Evolutionary conservation across 2,113 vertebrate genomes (phyloP).

Genomic region (Bombycilla garrulus): DNA sequence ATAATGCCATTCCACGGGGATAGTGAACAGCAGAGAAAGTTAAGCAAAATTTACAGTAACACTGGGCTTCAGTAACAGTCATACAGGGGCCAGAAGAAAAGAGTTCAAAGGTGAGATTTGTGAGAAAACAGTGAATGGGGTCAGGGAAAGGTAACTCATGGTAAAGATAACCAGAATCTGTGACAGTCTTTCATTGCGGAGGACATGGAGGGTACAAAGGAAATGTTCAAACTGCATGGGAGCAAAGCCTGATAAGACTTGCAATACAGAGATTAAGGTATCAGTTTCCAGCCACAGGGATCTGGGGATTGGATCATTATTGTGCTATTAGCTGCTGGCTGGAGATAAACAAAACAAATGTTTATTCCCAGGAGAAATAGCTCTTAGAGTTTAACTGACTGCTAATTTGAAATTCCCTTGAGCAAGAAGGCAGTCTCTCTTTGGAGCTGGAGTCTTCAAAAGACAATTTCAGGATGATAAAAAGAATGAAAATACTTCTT

Average conservation of each 20-base stretch:
- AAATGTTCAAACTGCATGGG: slow-evolving; percentile 30
- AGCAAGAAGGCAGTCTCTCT: background rate
- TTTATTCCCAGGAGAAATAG: slow-evolving; percentile 45
- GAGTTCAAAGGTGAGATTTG: slow-evolving; percentile 6
- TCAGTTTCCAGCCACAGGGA: slow-evolving; percentile 55
- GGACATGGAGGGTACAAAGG: background rate
- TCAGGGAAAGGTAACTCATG: slow-evolving; percentile 30
- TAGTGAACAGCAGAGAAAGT: background rate
- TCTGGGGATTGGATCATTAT: slow-evolving; percentile 58
- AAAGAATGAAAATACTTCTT: background rate
- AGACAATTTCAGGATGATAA: slow-evolving; percentile 12
- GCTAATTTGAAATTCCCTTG: slow-evolving; percentile 56
- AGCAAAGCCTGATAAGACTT: slow-evolving; percentile 54
- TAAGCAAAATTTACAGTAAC: background rate
- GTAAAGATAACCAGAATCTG: slow-evolving; percentile 37
- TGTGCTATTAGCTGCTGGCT: slow-evolving; percentile 63
- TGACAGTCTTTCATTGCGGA: slow-evolving; percentile 20
- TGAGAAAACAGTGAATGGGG: background rate
- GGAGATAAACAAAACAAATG: slow-evolving; percentile 61
- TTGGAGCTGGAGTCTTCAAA: background rate
- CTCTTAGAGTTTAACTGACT: slow-evolving; percentile 36
- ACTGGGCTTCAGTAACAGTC: background rate
- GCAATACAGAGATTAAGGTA: slow-evolving; percentile 56
- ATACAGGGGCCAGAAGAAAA: background rate
- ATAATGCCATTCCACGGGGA: background rate